phyloP scores from a whole-genome alignment of 2,113 vertebrate genomes.

The Irena cyanogastra region DNA sequence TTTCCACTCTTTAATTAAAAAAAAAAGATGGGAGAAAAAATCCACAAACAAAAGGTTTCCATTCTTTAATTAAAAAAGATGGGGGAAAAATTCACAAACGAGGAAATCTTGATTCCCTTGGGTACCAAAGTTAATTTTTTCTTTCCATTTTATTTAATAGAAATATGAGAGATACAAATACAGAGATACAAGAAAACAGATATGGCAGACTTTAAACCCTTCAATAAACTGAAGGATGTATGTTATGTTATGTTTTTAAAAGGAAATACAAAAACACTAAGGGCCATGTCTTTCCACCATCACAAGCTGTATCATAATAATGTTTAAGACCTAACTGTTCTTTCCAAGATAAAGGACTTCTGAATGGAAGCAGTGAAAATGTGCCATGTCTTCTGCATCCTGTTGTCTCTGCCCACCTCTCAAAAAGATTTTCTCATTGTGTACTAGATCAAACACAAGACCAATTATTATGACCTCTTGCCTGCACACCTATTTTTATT shows the following conservation, averaged over 20 bases:
- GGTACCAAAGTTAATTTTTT: neutral
- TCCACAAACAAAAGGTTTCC: neutral
- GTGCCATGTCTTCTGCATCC: neutral
- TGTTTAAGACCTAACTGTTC: neutral
- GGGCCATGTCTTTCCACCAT: neutral
- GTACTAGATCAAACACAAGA: neutral
- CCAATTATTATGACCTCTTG: neutral
- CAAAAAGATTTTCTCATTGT: neutral
- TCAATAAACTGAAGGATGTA: neutral
- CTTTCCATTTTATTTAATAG: neutral
- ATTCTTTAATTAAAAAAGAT: neutral
- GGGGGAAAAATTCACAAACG: accelerated
- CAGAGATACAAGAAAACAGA: neutral
- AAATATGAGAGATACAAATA: neutral
- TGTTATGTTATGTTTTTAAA: neutral
- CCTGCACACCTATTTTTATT: neutral
- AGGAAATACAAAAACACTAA: neutral
- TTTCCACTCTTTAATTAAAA: neutral
- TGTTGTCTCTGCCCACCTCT: neutral
- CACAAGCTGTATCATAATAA: neutral
- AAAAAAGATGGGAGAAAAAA: accelerated
- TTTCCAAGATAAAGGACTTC: neutral
- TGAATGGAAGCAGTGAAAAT: neutral
- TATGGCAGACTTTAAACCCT: neutral
- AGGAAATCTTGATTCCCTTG: neutral